phyloP scores from a whole-genome alignment of 2,888 invertebrate genomes.

The Hesperia comma region DNA sequence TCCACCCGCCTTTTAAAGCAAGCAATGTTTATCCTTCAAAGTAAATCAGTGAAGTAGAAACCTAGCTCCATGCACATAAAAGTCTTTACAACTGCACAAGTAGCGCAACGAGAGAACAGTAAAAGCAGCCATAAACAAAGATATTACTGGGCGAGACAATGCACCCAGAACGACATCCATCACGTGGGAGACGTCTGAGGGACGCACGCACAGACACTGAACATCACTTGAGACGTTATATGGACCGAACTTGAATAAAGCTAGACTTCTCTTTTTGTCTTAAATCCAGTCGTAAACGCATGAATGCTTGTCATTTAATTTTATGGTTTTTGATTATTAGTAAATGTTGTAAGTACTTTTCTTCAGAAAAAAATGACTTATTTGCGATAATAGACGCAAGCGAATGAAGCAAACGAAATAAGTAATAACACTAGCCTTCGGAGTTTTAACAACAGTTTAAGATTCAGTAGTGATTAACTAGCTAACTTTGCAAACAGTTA shows the following conservation, averaged over 20 bases:
- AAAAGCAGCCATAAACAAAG: slow-evolving; percentile 29
- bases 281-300: neutral
- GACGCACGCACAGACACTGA: slow-evolving; percentile 49
- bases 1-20: neutral
- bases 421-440: too few relatives aligned
- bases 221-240: slow-evolving; percentile 13
- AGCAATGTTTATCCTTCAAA: neutral
- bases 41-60: neutral
- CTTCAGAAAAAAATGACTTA: too few relatives aligned
- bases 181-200: slow-evolving; percentile 58
- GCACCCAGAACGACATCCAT: slow-evolving; percentile 59
- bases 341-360: too few relatives aligned
- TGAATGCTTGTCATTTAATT: neutral
- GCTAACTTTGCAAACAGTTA: too few relatives aligned
- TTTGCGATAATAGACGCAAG: too few relatives aligned
- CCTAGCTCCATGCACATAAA: neutral
- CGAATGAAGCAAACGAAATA: too few relatives aligned
- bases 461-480: too few relatives aligned
- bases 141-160: slow-evolving; percentile 54
- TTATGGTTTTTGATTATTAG: too few relatives aligned
- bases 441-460: too few relatives aligned
- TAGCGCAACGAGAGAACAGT: slow-evolving; percentile 12
- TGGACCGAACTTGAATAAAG: neutral
- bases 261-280: neutral
- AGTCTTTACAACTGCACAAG: neutral